Percentiles rank a stretch among this genome's conserved stretches.
Conservation (phyloP, 2,888 invertebrate genomes). For the Luperina nickerlii region DNA sequence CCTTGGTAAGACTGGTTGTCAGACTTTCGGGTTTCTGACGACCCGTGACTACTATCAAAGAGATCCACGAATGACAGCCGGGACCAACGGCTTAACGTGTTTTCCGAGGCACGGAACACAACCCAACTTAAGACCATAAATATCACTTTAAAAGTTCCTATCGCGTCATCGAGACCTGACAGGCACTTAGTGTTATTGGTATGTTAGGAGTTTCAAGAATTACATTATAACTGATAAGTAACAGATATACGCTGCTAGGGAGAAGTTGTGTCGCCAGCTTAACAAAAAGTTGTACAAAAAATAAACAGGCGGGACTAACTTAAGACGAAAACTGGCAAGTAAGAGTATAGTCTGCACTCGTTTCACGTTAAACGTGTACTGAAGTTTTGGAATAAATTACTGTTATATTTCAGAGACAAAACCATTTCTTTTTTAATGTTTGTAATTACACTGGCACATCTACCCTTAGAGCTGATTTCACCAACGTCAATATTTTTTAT, state of each 20-base stretch:
- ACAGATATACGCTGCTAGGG: background rate
- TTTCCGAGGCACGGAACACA: background rate
- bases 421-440: too few relatives aligned
- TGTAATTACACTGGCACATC: too few relatives aligned
- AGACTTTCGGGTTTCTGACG: too few relatives aligned
- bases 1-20: too few relatives aligned
- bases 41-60: too few relatives aligned
- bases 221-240: slow-evolving; percentile 4
- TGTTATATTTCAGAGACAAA: too few relatives aligned
- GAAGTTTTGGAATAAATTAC: too few relatives aligned
- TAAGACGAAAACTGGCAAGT: background rate
- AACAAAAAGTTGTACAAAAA: slow-evolving; percentile 23
- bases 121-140: background rate
- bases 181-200: slow-evolving; percentile 8
- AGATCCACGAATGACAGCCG: too few relatives aligned
- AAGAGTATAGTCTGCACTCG: background rate
- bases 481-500: too few relatives aligned
- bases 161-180: slow-evolving; percentile 1
- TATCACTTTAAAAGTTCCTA: background rate
- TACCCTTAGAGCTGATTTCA: too few relatives aligned
- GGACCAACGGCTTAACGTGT: too few relatives aligned
- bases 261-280: background rate
- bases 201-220: slow-evolving; percentile 8
- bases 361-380: background rate
- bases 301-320: slow-evolving; percentile 17